Base-by-base conservation (phyloP, 2,113 vertebrate species). In the Gobio gobio region DNA sequence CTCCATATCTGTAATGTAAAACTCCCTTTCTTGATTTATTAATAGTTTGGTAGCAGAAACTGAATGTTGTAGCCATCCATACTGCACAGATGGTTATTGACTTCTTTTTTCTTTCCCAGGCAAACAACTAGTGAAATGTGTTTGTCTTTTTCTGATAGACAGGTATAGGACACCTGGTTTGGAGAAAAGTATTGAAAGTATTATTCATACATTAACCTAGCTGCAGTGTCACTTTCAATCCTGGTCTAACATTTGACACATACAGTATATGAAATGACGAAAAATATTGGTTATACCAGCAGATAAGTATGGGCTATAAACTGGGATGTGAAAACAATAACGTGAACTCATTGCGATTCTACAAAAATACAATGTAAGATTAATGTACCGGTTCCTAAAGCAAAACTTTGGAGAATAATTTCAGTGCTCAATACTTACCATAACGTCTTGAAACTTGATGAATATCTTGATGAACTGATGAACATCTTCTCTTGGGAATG, bases 1-100 rank as follows among this genome's bases (percentile, higher is more conserved):
- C 16, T 59, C 75, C 24, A 51, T 59, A 74, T 70, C 47, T 86
- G 73, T 54, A 73, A 29, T 77, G 58, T 49, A 16, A 51, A 63
- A 83, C 45, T 66, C 10, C 43, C 64, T 58, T 59, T 64, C 8
- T 26, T 47, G 33, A 51, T 66, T 76, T 82, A 64, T 76, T 77
- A 26, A 80, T 76, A 80, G 20, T 29, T 77, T 26, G 43, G 33
- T 36, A 40, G 68, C 40, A 40, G 59, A 56, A 78, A 36, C n/a
- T 5, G 12, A 74, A 82, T 58, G 9, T n/a, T 83, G 13, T 22
- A 70, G 12, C 51, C 56, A 68, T 68, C 16, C 64, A 68, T 68
- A 40, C 18, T 7, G 20, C 64, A 68, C 9, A 40, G 16, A 49
- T 12, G n/a, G 43, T 16, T 77, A 26, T 54, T 14, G 13, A 36